Conservation (phyloP, 2,888 invertebrate species). For the Mesochorus sp. region DNA sequence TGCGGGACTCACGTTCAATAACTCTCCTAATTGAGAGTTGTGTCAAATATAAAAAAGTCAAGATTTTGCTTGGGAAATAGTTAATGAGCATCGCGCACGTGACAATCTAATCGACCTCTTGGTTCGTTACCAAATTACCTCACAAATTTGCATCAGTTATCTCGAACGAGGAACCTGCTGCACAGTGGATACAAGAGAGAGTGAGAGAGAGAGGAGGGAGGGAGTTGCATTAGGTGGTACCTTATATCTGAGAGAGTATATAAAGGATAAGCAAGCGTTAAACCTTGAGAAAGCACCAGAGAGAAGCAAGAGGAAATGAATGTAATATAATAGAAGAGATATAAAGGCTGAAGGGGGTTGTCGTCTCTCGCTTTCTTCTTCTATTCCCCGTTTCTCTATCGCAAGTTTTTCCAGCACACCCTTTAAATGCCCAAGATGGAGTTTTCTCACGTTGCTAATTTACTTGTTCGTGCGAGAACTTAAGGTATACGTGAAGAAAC, state of each 20-base stretch:
- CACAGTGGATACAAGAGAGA: background rate
- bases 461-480: slow-evolving; percentile 25
- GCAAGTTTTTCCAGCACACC: background rate
- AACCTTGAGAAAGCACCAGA: slow-evolving; percentile 20
- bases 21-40: too few relatives aligned
- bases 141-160: slow-evolving; percentile 2
- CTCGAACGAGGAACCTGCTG: background rate
- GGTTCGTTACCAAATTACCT: background rate
- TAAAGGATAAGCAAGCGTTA: slow-evolving; percentile 28
- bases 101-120: background rate
- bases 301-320: slow-evolving; percentile 17
- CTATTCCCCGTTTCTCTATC: slow-evolving; percentile 14
- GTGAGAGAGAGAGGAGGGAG: too few relatives aligned
- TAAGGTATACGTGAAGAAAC: background rate
- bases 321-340: slow-evolving; percentile 28
- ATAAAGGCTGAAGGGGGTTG: slow-evolving; percentile 1
- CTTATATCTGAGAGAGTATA: background rate
- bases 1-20: too few relatives aligned
- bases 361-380: background rate
- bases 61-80: background rate
- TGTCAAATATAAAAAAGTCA: background rate
- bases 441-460: slow-evolving; percentile 41
- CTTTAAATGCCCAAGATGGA: slow-evolving; percentile 16
- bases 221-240: background rate
- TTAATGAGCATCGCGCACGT: background rate